A percentile compares a stretch with the other conserved stretches of the same genome.
These are phyloP conservation scores for Sarcophaga variegata DNA, from an alignment of 2,888 invertebrate species.

Conservation along the genomic window DNA sequence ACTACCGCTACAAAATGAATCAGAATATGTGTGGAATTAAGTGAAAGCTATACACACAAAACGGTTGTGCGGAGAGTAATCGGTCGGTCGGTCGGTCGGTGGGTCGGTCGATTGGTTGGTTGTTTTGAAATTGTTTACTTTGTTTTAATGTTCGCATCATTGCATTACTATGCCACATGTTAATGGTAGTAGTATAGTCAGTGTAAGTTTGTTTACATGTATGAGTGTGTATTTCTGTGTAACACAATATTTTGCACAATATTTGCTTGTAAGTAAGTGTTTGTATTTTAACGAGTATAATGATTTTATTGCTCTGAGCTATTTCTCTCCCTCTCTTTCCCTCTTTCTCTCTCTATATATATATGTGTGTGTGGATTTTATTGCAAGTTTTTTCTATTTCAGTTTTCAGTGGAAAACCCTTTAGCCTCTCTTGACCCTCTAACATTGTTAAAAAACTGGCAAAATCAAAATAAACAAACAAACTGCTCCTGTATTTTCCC, in stretches of 20 bases:
- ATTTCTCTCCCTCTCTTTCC: neutral
- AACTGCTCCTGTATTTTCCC: neutral
- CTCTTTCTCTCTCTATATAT: too few relatives aligned
- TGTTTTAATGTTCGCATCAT: constrained; percentile 57
- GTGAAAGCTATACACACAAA: neutral
- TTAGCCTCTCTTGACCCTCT: neutral
- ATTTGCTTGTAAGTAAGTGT: too few relatives aligned
- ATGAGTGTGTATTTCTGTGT: neutral
- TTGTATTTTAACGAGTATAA: neutral
- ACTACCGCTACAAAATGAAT: neutral
- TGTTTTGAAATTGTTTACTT: constrained; percentile 52
- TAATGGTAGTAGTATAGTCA: neutral
- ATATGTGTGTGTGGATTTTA: neutral
- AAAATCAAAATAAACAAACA: neutral
- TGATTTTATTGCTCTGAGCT: neutral
- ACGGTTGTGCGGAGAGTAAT: neutral
- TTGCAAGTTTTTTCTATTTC: neutral
- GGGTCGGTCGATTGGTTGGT: constrained; percentile 11
- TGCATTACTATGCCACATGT: constrained; percentile 60
- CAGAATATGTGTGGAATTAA: neutral
- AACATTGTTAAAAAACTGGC: neutral
- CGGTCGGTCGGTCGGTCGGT: neutral
- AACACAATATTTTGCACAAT: too few relatives aligned
- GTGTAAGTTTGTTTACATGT: constrained; percentile 1
- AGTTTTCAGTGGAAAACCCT: neutral